These are phyloP conservation scores for Potorous gilbertii DNA, from an alignment of 2,797 vertebrate genomes.

Conservation along the genomic window DNA sequence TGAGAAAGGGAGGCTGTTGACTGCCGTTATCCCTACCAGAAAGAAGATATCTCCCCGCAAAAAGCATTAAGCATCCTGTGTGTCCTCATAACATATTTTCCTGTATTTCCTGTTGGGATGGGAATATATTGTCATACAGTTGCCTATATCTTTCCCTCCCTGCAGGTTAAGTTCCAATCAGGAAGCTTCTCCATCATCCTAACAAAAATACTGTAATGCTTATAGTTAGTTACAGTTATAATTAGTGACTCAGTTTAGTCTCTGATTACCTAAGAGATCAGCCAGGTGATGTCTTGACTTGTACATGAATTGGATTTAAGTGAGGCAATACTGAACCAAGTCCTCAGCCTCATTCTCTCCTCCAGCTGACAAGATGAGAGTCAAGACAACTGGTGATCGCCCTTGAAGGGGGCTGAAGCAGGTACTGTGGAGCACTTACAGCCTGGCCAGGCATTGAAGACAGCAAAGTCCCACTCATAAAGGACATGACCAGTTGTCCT, in stretches of 20 bases:
- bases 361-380: neutral
- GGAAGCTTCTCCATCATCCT: neutral
- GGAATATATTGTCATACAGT: neutral
- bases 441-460: neutral
- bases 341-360: neutral
- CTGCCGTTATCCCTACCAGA: neutral
- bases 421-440: neutral
- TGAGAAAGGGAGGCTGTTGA: neutral
- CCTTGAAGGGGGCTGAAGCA: neutral
- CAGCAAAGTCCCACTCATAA: neutral
- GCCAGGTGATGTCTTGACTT: neutral
- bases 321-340: neutral
- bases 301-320: neutral
- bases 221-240: neutral
- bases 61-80: neutral
- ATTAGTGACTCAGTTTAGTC: neutral
- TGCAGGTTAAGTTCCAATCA: neutral
- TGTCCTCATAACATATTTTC: neutral
- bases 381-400: neutral
- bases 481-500: neutral
- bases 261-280: neutral
- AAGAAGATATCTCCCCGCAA: neutral
- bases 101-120: neutral
- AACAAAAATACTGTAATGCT: neutral
- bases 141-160: neutral